Evolutionary conservation across 2,888 invertebrate species (phyloP), one percentile per base, ranked within the genome.

Genomic region (Lasius fuliginosus): DNA sequence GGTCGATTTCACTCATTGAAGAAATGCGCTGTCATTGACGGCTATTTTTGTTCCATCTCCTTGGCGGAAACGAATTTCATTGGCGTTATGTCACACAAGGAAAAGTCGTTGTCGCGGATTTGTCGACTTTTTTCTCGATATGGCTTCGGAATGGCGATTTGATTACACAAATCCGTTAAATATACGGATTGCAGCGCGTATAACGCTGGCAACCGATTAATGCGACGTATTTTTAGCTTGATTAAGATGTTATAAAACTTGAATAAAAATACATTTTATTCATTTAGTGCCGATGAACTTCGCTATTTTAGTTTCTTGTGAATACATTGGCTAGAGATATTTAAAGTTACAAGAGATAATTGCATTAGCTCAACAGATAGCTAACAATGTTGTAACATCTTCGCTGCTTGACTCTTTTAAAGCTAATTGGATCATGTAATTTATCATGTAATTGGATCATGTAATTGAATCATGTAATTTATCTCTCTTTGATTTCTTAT

Each of bases 1-100:
- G 33, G 18, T 71, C 60, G 79, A 71, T 79, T 79, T 79, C 79
- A 79, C 79, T 36, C 42, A 81, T 71, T 36, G 46, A 69, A 46
- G 33, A 68, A 69, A 79, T 42, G 33, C 30, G 18, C 40, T 27
- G 12, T 58, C 27, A 46, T 58, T n/a, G 15, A 68, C 42, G 23
- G 3, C 30, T 46, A 46, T 71, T 40, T 46, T 79, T 46, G 18
- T 60, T 60, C 11, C 8, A 33, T 23, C 23, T 42, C 12, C 23
- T 30, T 6, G 15, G 1, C 23, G 46, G 42, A 79, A 79, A 33
- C 58, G n/a, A 56, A 77, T 77, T 56, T 58, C 11, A 49, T 23
- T 23, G 23, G 6, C 46, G 2, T 69, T 68, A 60, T 12, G 69
- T 79, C 42, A 79, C 4, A 77, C 9, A 9, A 36, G 56, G 15